A percentile compares a stretch with the other conserved stretches of the same genome.
phyloP scores from a whole-genome alignment of 92 coral and sea anemone species.

The Paragorgia papillata region DNA sequence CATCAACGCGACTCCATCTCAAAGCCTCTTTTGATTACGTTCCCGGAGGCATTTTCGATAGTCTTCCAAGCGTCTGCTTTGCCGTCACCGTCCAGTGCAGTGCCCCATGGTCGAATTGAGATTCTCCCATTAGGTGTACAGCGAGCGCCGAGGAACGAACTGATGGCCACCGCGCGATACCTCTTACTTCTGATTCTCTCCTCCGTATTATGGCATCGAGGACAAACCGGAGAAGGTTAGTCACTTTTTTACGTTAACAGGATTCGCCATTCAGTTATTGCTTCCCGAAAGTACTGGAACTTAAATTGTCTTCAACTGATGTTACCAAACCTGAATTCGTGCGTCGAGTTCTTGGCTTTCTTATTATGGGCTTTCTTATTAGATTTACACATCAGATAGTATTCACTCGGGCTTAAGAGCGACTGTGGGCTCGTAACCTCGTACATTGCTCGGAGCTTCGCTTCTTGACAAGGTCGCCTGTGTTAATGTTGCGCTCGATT shows the following conservation, averaged over 20 bases:
- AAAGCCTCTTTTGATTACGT: slow-evolving; percentile 30
- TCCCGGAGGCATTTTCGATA: slow-evolving; percentile 28
- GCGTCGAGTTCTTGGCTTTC: not conserved
- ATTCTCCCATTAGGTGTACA: not conserved
- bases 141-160: not conserved
- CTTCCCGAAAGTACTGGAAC: not conserved
- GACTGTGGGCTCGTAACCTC: too few species aligned
- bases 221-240: slow-evolving; percentile 20
- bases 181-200: not conserved
- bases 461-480: too few species aligned
- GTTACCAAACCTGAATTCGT: not conserved
- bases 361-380: too few species aligned
- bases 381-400: too few species aligned
- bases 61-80: slow-evolving; percentile 6
- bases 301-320: not conserved
- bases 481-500: too few species aligned
- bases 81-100: not conserved
- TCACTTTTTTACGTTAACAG: not conserved
- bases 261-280: not conserved
- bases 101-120: slow-evolving; percentile 10
- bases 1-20: not conserved
- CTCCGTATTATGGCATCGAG: slow-evolving; percentile 3
- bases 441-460: too few species aligned
- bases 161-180: slow-evolving; percentile 9
- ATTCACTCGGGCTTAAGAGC: too few species aligned